These are phyloP conservation scores for Altica lythri DNA, from an alignment of 2,888 invertebrate genomes.

Conservation along the genomic window DNA sequence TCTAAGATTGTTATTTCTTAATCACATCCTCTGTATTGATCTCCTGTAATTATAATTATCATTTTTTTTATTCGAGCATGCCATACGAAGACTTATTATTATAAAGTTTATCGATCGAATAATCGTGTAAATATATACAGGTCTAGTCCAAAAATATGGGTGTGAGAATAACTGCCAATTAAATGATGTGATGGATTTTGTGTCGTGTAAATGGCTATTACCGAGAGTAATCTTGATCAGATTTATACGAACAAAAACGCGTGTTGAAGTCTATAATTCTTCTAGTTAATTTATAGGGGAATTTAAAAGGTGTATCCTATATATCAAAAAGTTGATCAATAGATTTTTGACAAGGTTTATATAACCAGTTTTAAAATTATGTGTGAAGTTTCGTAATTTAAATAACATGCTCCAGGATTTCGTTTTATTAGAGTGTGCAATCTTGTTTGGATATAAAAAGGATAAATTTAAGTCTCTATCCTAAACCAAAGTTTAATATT, in stretches of 20 bases:
- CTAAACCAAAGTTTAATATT: too few relatives aligned
- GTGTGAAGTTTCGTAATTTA: too few relatives aligned
- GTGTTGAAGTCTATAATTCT: neutral
- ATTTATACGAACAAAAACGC: neutral
- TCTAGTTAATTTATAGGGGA: neutral
- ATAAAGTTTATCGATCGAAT: neutral
- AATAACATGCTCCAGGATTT: too few relatives aligned
- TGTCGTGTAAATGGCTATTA: neutral
- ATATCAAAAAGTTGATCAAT: neutral
- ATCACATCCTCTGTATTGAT: neutral
- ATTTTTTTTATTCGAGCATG: neutral
- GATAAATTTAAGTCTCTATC: too few relatives aligned
- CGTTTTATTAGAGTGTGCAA: too few relatives aligned
- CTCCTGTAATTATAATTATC: conserved; percentile 1
- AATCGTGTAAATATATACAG: neutral
- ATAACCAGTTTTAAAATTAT: too few relatives aligned
- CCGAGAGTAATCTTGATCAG: neutral
- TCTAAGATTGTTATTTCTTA: too few relatives aligned
- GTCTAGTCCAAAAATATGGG: neutral
- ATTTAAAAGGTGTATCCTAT: neutral
- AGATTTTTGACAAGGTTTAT: too few relatives aligned
- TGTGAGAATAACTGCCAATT: neutral
- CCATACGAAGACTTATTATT: neutral
- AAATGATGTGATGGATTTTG: neutral
- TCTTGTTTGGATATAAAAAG: too few relatives aligned